A percentile compares a stretch with the other conserved stretches of the same genome.
Conservation (phyloP, 2,888 invertebrate genomes). For the Monochamus alternatus region DNA sequence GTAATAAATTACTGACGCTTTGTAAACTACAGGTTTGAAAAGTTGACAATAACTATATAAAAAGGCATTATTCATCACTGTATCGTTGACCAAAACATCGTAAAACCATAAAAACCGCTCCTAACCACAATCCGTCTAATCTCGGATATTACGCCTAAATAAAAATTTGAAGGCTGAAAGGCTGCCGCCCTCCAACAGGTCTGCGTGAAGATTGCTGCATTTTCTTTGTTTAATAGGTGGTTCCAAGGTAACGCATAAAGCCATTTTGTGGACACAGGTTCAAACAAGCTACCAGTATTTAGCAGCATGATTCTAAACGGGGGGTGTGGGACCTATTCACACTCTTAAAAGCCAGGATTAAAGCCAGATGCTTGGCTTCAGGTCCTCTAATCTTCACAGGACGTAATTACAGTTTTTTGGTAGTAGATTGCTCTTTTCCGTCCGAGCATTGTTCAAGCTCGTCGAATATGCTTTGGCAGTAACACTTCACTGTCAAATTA, state of each 20-base stretch:
- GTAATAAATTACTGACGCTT: slow-evolving; percentile 36
- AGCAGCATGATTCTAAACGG: slow-evolving; percentile 41
- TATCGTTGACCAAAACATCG: slow-evolving; percentile 41
- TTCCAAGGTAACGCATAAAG: slow-evolving; percentile 11
- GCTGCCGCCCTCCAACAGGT: background rate
- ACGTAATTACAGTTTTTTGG: slow-evolving; percentile 24
- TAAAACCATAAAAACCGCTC: slow-evolving; percentile 36
- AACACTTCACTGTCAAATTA: too few species aligned
- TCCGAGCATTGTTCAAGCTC: too few species aligned
- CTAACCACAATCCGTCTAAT: slow-evolving; percentile 37
- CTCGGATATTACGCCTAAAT: slow-evolving; percentile 12
- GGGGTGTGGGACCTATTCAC: slow-evolving; percentile 21
- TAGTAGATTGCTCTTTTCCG: too few species aligned
- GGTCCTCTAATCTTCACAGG: slow-evolving; percentile 20
- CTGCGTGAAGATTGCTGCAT: background rate
- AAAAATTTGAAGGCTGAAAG: slow-evolving; percentile 9
- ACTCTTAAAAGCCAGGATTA: slow-evolving; percentile 22
- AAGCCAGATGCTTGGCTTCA: slow-evolving; percentile 5
- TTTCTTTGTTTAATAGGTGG: slow-evolving; percentile 2
- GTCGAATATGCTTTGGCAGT: too few species aligned
- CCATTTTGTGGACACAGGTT: slow-evolving; percentile 7
- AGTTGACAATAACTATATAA: slow-evolving; percentile 32
- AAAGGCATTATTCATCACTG: slow-evolving; percentile 39
- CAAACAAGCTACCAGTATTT: slow-evolving; percentile 5
- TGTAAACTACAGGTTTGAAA: slow-evolving; percentile 27